Evolutionary conservation across 30 jellyfish, hydroid and myxozoan genomes (phyloP).

Genomic region (Catostylus mosaicus): DNA sequence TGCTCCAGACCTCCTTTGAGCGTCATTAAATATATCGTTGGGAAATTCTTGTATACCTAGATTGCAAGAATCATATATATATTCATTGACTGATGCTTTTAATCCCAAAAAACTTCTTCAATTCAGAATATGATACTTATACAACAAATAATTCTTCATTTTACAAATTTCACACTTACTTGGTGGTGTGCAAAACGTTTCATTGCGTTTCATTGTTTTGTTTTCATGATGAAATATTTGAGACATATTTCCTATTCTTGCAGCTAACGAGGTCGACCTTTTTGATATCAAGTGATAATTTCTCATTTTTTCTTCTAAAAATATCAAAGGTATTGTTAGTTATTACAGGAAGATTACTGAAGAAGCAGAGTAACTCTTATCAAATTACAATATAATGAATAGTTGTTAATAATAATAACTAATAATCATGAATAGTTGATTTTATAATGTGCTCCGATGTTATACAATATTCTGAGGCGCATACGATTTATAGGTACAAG

Average conservation of each 20-base stretch:
- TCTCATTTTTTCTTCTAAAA: neutral
- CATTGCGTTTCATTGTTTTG: neutral
- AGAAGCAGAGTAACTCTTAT: no score
- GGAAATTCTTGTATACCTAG: conserved; percentile 82
- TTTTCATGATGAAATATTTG: neutral
- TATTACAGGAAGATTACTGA: no score
- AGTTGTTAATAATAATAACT: no score
- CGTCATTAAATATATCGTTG: conserved; percentile 52
- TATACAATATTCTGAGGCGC: no score
- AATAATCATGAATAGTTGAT: no score
- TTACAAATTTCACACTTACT: neutral
- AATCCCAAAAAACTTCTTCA: neutral
- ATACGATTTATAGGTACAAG: no score
- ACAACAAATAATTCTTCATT: neutral
- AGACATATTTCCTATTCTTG: neutral
- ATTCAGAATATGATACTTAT: no score
- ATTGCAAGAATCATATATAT: neutral
- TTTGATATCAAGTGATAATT: neutral
- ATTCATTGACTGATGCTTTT: neutral
- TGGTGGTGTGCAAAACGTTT: neutral
- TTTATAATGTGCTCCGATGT: no score
- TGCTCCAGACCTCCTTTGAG: conserved; percentile 77
- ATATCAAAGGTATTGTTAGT: no score
- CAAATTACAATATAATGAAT: no score
- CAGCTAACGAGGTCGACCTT: neutral